Evolutionary conservation across 2,888 invertebrate genomes (phyloP), one percentile per base, ranked within the genome.

Genomic region (Chironomus tentans): DNA sequence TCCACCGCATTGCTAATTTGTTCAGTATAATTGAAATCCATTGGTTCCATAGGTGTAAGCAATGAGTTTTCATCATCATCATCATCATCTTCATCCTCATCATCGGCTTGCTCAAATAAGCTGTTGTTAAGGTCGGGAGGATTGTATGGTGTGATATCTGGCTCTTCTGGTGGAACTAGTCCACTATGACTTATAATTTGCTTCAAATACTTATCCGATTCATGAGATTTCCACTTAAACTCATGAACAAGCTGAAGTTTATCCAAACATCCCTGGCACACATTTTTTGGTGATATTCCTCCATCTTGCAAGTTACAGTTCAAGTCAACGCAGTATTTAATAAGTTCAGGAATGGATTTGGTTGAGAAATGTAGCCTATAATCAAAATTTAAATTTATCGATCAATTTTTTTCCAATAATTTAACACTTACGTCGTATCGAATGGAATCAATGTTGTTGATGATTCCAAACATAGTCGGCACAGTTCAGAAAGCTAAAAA

Each of bases 401-500:
- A 56, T 22, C 6, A 15, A 7, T n/a, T 50, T 56, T 21, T 10
- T 47, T 28, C 56, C 13, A n/a, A 12, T 18, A 22, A 48, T 70
- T 15, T 21, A 15, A 10, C 5, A 46, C 73, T 73, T 22, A 65
- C 73, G 7, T 46, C 46, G 62, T 46, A 4, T 74, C 38, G 38
- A 73, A 62, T 47, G 74, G 47, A 68, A 74, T 68, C 5, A 74
- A 18, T 7, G 61, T 18, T 3, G 7, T 13, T 3, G 74, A 48
- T 18, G 65, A 22, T 1, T 74, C 74, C 47, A 74, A 15, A 24
- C 74, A 74, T 7, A 74, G 22, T 4, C 74, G 46, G 24, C 74
- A 74, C 47, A 74, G 47, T 12, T 74, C 74, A 3, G 71, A 71
- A 7, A 71, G 56, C 71, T 71, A 28, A 15, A 71, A 71, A 4